A percentile compares a stretch with the other conserved stretches of the same genome.
Evolutionary conservation across 35 echinoderm and acorn worm genomes (phyloP).

Genomic region (Lytechinus pictus): DNA sequence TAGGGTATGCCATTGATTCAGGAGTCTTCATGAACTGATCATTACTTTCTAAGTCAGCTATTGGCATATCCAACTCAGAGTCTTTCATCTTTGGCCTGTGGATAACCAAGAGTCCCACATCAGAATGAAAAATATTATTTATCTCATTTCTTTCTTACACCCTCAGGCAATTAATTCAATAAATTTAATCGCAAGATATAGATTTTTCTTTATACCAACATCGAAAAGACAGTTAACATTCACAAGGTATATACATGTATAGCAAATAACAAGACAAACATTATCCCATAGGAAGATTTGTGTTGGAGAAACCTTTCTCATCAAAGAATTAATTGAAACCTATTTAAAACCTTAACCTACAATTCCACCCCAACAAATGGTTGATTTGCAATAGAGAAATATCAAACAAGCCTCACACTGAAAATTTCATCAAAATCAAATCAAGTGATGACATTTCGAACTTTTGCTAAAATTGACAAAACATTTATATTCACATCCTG

Average conservation of each 20-base stretch:
- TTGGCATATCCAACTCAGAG: background rate
- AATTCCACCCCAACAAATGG: no score
- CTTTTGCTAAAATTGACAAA: no score
- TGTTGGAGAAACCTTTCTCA: no score
- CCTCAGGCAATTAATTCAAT: background rate
- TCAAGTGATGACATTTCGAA: no score
- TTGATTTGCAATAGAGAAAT: no score
- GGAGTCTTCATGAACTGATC: background rate
- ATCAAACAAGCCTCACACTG: no score
- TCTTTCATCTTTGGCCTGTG: conserved; percentile 2
- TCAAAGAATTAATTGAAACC: no score
- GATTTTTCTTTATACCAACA: background rate
- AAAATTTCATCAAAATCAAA: no score
- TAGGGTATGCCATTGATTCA: background rate
- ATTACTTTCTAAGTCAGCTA: background rate
- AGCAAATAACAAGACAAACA: background rate
- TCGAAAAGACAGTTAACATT: background rate
- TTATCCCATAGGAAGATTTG: background rate
- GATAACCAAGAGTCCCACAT: background rate
- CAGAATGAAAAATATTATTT: background rate
- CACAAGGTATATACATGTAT: background rate
- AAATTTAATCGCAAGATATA: conserved; percentile 3
- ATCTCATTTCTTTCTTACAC: background rate
- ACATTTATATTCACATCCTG: no score
- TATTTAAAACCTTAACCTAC: no score